phyloP scores from a whole-genome alignment of 2,113 vertebrate genomes.

The Anguilla japonica region DNA sequence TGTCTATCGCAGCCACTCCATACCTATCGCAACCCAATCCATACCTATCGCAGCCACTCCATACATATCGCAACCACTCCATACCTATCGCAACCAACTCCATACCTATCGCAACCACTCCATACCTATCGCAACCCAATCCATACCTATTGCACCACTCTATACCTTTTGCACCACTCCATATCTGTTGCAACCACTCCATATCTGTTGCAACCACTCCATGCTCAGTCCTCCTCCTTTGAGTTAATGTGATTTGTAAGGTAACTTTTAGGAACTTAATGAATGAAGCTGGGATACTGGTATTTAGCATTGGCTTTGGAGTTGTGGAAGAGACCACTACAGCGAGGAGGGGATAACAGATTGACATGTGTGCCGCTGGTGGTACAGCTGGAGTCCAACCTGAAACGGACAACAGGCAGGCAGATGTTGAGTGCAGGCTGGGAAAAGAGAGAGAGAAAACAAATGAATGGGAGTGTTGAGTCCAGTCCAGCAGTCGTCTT shows the following conservation, averaged over 20 bases:
- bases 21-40: too few relatives aligned
- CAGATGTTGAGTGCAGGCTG: conserved; percentile 13
- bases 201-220: too few relatives aligned
- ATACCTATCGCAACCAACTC: too few relatives aligned
- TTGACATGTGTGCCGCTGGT: not conserved
- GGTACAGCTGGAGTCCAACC: not conserved
- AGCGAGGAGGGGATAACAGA: not conserved
- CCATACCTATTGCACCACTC: too few relatives aligned
- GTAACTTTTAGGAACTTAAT: not conserved
- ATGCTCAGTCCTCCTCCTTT: not conserved
- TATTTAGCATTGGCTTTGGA: not conserved
- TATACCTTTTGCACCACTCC: too few relatives aligned
- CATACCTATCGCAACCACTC: too few relatives aligned
- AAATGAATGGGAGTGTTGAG: conserved; percentile 43
- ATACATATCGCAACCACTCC: too few relatives aligned
- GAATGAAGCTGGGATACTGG: not conserved
- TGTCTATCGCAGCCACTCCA: too few relatives aligned
- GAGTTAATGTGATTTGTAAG: not conserved
- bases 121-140: too few relatives aligned
- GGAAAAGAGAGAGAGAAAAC: conserved; percentile 19
- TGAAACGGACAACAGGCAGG: conserved; percentile 8
- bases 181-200: too few relatives aligned
- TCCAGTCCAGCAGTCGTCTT: conserved; percentile 57
- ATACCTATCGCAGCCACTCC: too few relatives aligned
- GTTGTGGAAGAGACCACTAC: not conserved